Base-by-base conservation (phyloP, 2,113 vertebrate genomes). In the Actenoides lindsayi region DNA sequence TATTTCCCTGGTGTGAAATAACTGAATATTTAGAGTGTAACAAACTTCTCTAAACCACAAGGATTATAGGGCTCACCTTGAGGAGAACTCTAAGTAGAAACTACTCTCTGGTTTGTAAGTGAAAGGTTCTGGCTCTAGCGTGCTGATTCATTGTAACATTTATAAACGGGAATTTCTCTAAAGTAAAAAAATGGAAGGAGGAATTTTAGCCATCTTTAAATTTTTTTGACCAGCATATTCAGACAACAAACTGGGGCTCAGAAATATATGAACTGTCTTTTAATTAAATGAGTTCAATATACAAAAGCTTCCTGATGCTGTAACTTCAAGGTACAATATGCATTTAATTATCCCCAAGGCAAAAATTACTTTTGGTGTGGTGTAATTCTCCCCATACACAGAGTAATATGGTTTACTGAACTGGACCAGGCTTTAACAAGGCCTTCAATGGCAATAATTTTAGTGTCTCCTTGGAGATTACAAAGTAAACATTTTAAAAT, bases 241-340 rank as follows among this genome's bases (percentile, higher is more conserved):
- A 90, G 84, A 65, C 74, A 89, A 31, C 13, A 75, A 77, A 89
- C 83, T 83, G 70, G 63, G 51, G 16, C 42, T 80, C 44, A 89
- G 70, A 96, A 96, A 95, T 97, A 97, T 57, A 82, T 94, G 89
- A 97, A 76, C 79, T 83, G 44, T 74, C 68, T 97, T 95, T 74
- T 96, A 92, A 97, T 96, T 97, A 96, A 96, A 90, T 59, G 65
- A 77, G 37, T n/a, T 95, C 84, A 79, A 93, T 93, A 92, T 92
- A 81, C 67, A 93, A 84, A 90, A 74, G 70, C 50, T 94, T 94
- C 80, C 83, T 85, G 51, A 59, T 93, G 96, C 68, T 92, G 63
- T 94, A 95, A 95, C 83, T 92, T 96, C 73, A 78, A 86, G 93
- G 77, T 87, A 92, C 91, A 94, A 90, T 81, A 93, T 80, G 46